phyloP scores from a whole-genome alignment of 2,888 invertebrate genomes.

The Neoaliturus tenellus region DNA sequence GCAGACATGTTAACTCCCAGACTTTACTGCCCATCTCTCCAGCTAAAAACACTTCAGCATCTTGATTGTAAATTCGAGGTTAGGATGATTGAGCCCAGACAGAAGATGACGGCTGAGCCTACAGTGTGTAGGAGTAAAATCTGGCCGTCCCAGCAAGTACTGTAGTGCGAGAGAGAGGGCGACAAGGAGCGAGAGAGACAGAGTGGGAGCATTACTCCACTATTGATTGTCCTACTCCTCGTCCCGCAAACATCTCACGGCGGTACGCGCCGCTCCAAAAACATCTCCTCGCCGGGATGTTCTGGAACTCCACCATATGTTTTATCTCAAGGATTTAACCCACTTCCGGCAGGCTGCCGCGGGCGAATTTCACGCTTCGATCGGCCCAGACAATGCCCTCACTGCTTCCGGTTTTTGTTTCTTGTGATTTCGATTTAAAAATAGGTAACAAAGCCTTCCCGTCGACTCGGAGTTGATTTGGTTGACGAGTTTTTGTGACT shows the following conservation, averaged over 20 bases:
- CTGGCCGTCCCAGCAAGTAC: slow-evolving; percentile 22
- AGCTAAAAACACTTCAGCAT: too few relatives aligned
- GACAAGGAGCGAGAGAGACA: slow-evolving; percentile 11
- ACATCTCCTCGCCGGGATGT: slow-evolving; percentile 48
- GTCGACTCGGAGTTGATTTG: background rate
- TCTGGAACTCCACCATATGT: slow-evolving; percentile 46
- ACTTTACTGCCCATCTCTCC: too few relatives aligned
- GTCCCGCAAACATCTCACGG: slow-evolving; percentile 59
- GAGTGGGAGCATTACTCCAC: slow-evolving; percentile 44
- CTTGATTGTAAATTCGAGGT: too few relatives aligned
- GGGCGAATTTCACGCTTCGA: slow-evolving; percentile 27
- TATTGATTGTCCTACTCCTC: slow-evolving; percentile 58
- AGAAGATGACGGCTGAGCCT: background rate
- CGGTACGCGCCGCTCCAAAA: slow-evolving; percentile 58
- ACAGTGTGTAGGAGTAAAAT: background rate
- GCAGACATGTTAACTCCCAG: too few relatives aligned
- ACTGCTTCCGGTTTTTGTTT: slow-evolving; percentile 16
- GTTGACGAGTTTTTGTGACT: too few relatives aligned
- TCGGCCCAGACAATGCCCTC: slow-evolving; percentile 3
- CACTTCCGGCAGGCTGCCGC: slow-evolving; percentile 38
- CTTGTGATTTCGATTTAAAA: background rate
- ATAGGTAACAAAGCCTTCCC: background rate
- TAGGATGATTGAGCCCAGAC: too few relatives aligned
- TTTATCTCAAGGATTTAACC: slow-evolving; percentile 49
- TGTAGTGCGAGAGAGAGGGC: background rate